Evolutionary conservation across 2,113 vertebrate genomes (phyloP), one percentile per base, ranked within the genome.

Genomic region (Laterallus jamaicensis): DNA sequence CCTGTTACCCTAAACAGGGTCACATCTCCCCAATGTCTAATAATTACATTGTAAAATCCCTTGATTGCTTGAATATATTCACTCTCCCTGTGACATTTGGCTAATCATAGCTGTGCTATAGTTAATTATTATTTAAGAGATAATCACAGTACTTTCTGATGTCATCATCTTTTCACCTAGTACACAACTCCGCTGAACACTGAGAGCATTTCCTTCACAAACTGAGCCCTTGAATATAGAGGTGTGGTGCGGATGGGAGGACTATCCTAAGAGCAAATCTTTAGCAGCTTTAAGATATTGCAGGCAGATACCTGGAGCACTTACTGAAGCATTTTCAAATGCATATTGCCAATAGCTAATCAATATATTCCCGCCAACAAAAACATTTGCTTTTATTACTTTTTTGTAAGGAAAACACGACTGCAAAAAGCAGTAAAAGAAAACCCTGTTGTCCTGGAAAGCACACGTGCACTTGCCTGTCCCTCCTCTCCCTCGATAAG

Each of bases 81-180:
- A 55, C 19, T 77, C 50, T 82, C 52, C 60, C 58, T 89, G 22
- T 52, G 70, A 86, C 66, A 69, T 89, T 16, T 35, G 44, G 73
- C 92, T 93, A 85, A 96, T 82, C 88, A 82, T 3, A 17, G 77
- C 60, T 82, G 62, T 73, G 77, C 70, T 95, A 71, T 3, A 86
- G 71, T 94, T 96, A 95, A 96, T 96, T 94, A 94, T 62, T 84
- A 64, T 73, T 77, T 92, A 93, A 92, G 54, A 90, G 26, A 70
- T 42, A 20, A 90, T 86, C 22, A 79, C 7, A 42, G 35, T 31
- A 19, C 47, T 55, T 91, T 44, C 63, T 83, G 82, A 87, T 85
- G 82, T n/a, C 82, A 89, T 87, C 58, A 89, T 87, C 58, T 68
- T 69, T 66, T 40, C 19, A 86, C 24, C 54, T 35, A 54, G 73